Evolutionary conservation across 2,113 vertebrate species (phyloP).

Genomic region (Ameiurus melas): DNA sequence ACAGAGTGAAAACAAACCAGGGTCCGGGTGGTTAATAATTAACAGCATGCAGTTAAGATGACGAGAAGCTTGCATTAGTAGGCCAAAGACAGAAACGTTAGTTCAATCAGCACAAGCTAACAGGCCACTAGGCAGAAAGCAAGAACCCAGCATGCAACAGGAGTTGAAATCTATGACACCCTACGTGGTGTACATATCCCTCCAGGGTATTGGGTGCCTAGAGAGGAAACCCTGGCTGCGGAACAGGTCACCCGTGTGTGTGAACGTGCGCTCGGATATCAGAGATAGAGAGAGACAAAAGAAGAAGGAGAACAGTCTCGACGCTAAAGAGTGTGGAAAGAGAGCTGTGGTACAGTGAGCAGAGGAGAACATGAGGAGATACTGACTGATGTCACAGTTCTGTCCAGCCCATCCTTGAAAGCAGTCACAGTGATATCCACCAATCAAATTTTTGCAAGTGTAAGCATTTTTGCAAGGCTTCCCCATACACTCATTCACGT

Average conservation of each 20-base stretch:
- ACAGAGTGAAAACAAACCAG: constrained; percentile 25
- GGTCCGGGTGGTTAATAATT: neutral
- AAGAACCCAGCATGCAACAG: constrained; percentile 53
- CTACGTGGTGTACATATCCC: constrained; percentile 37
- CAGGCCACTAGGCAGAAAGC: constrained; percentile 26
- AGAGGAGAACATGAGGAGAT: constrained; percentile 64
- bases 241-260: constrained; percentile 12
- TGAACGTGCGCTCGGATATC: constrained; percentile 24
- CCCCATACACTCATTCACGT: constrained; percentile 95
- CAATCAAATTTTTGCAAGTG: constrained; percentile 99
- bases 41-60: constrained; percentile 30
- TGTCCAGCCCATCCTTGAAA: constrained; percentile 92
- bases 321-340: constrained; percentile 30
- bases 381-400: constrained; percentile 99
- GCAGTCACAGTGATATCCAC: constrained; percentile 98
- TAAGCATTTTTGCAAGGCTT: constrained; percentile 91
- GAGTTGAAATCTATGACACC: constrained; percentile 20
- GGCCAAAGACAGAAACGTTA: constrained; percentile 51
- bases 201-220: constrained; percentile 30
- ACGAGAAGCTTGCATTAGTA: constrained; percentile 48
- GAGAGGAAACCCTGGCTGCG: constrained; percentile 33
- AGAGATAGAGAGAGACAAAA: constrained; percentile 29
- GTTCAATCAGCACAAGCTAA: constrained; percentile 27
- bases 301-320: neutral
- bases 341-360: constrained; percentile 23